phyloP scores from a whole-genome alignment of 2,113 vertebrate species.

The Terrapene triunguis region DNA sequence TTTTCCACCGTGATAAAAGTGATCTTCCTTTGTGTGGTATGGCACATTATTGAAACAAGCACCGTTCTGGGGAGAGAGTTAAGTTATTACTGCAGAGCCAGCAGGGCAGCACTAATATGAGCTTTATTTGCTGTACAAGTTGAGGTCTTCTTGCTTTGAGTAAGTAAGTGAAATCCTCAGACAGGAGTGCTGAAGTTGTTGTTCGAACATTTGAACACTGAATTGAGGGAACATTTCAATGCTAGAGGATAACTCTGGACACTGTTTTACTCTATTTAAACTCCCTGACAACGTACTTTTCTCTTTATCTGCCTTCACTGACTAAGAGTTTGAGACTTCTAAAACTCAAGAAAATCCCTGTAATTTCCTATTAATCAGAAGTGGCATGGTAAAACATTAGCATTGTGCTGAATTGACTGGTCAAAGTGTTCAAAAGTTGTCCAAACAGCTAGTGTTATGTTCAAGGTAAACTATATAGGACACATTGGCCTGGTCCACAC shows the following conservation, averaged over 20 bases:
- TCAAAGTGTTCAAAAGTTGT: neutral
- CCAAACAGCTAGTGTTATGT: neutral
- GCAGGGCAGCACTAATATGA: neutral
- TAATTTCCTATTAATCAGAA: neutral
- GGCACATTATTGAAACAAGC: conserved; percentile 24
- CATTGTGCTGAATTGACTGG: no score
- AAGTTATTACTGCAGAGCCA: neutral
- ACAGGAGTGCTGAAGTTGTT: neutral
- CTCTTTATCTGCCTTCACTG: neutral
- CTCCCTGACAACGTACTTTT: neutral
- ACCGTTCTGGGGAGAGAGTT: neutral
- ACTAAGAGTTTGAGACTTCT: neutral
- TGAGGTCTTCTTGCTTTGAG: neutral
- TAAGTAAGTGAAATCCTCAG: neutral
- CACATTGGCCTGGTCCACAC: no score
- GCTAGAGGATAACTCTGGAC: neutral
- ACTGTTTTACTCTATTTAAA: neutral
- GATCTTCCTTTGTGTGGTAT: neutral
- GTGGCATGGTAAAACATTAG: neutral
- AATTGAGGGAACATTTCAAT: neutral
- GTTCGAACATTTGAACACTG: neutral
- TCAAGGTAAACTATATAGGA: neutral
- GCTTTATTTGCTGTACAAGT: neutral
- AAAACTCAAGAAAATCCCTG: neutral
- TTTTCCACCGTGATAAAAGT: conserved; percentile 8